Evolutionary conservation across 2,888 invertebrate species (phyloP).

Genomic region (Tethea ocularis): DNA sequence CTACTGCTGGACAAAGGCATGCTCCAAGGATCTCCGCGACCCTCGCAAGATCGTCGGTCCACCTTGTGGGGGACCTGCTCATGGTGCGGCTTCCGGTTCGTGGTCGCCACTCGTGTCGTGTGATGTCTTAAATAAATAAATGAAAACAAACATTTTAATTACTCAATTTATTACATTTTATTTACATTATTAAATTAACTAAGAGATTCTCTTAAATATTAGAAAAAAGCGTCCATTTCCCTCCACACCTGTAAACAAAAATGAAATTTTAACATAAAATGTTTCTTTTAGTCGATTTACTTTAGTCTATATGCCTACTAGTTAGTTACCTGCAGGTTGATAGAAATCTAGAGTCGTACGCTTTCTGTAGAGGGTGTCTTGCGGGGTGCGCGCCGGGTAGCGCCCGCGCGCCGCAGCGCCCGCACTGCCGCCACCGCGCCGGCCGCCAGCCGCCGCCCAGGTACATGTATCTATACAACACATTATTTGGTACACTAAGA

Average conservation of each 20-base stretch:
- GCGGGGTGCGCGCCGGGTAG: conserved; percentile 47
- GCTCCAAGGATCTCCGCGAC: too few relatives aligned
- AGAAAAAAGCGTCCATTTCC: conserved; percentile 80
- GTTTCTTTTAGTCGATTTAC: not conserved
- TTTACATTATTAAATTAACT: conserved; percentile 20
- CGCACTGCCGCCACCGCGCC: conserved; percentile 61
- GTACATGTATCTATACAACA: conserved; percentile 67
- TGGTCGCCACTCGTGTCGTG: too few relatives aligned
- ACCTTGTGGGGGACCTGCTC: too few relatives aligned
- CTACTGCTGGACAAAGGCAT: too few relatives aligned
- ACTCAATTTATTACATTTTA: conserved; percentile 15
- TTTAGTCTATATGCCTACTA: not conserved
- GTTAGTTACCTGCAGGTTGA: conserved; percentile 58
- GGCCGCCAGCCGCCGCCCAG: conserved; percentile 62
- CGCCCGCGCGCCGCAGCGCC: conserved; percentile 66
- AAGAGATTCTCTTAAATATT: conserved; percentile 47
- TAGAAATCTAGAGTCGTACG: conserved; percentile 62
- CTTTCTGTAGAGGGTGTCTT: conserved; percentile 58
- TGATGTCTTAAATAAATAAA: too few relatives aligned
- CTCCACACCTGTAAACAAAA: conserved; percentile 79
- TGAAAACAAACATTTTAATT: not conserved
- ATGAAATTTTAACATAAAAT: not conserved
- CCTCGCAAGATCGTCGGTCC: too few relatives aligned
- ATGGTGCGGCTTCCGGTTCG: too few relatives aligned
- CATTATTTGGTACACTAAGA: conserved; percentile 3